Evolutionary conservation across 2,888 invertebrate species (phyloP).

Genomic region (Catocala fraxini): DNA sequence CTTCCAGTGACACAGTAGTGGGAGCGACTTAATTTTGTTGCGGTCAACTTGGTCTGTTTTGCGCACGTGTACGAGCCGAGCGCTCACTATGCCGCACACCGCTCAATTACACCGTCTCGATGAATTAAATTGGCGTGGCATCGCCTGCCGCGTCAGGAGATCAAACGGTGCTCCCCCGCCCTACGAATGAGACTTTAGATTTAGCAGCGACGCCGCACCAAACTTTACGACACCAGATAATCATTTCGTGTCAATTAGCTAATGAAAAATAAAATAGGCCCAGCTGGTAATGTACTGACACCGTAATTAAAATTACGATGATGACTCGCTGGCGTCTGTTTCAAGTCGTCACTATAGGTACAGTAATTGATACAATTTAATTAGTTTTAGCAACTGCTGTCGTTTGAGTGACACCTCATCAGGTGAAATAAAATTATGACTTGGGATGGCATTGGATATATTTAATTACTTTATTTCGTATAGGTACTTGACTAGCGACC

Average conservation of each 20-base stretch:
- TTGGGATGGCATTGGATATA: background rate
- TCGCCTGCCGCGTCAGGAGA: slow-evolving; percentile 67
- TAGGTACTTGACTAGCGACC: too few relatives aligned
- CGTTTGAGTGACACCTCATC: background rate
- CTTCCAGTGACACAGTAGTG: slow-evolving; percentile 60
- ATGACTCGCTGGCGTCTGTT: slow-evolving; percentile 79
- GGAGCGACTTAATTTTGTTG: slow-evolving; percentile 75
- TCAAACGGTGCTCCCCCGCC: slow-evolving; percentile 70
- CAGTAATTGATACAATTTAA: slow-evolving; percentile 27
- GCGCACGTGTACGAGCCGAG: slow-evolving; percentile 71
- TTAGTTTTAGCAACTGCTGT: slow-evolving; percentile 11
- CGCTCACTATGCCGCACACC: slow-evolving; percentile 58
- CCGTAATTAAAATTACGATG: slow-evolving; percentile 83
- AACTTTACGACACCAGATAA: slow-evolving; percentile 82
- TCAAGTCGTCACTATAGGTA: slow-evolving; percentile 53
- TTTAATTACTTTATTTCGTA: background rate
- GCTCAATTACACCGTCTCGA: slow-evolving; percentile 77
- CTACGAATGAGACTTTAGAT: slow-evolving; percentile 69
- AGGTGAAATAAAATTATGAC: background rate
- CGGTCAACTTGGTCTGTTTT: slow-evolving; percentile 81
- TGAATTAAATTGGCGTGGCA: slow-evolving; percentile 80
- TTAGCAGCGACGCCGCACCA: slow-evolving; percentile 64
- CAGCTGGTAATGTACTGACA: slow-evolving; percentile 64
- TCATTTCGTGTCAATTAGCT: slow-evolving; percentile 86
- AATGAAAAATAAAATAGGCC: slow-evolving; percentile 85